Base-by-base conservation (phyloP, 2,888 invertebrate species). In the Epicampocera succincta region DNA sequence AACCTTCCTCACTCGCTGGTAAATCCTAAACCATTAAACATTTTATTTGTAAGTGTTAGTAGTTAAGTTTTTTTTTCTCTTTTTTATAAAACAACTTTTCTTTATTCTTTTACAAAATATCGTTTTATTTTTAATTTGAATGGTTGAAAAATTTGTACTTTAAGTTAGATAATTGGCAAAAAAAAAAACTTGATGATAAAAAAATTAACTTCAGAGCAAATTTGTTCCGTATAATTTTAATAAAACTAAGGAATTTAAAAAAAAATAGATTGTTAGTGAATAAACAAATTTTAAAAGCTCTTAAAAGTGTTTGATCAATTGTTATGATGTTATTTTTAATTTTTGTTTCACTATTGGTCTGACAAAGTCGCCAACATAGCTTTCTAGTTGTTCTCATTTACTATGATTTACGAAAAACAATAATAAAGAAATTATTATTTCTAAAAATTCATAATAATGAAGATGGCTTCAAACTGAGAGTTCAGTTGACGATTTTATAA, bases 221-320 rank as follows among this genome's bases (percentile, higher is more conserved):
- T 46, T 48, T 21, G 48, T 48, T 48, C 8, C 21, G 0, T 12
- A 25, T 13, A 50, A 50, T 50, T 50, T 15, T 21, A 50, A 50
- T 21, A 50, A 50, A 50, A 25, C 12, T 8, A 21, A 25, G 13
- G 9, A 25, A 25, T 50, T 50, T 13, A n/a, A 21, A 21, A 21
- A 21, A 21, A 21, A 13, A 1, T 21, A 25, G 6, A 50, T 96
- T 89, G 90, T 95, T 83, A 96, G 96, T 96, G 95, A 95, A 89
- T 91, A 95, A 52, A 94, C n/a, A 15, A 69, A 3, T 33, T 33
- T 4, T 33, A 33, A 33, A 33, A 33, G 33, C 8, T 33, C 33
- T 33, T 33, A 33, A 25, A 25, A 33, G 33, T 33, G 8, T 33
- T 33, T 33, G 1, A 33, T 17, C 40, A 15, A 0, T 48, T 40